phyloP scores from a whole-genome alignment of 1,140 invertebrate genomes.

The Drosophila malerkotliana region DNA sequence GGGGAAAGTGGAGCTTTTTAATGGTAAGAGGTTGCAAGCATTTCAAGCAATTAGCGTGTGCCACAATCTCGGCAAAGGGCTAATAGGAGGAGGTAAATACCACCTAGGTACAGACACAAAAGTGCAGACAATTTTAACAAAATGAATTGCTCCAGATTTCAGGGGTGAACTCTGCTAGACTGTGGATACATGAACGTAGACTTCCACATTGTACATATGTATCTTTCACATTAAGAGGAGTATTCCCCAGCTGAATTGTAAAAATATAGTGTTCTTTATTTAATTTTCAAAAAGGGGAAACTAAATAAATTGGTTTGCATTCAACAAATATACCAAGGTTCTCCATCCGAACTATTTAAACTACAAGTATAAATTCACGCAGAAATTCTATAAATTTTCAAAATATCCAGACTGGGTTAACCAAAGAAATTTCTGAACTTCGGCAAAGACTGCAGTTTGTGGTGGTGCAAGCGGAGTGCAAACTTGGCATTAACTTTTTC shows the following conservation, averaged over 20 bases:
- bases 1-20: slow-evolving; percentile 5
- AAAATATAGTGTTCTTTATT: too few relatives aligned
- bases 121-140: slow-evolving; percentile 42
- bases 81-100: slow-evolving; percentile 63
- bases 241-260: not conserved
- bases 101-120: slow-evolving; percentile 46
- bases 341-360: not conserved
- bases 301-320: not conserved
- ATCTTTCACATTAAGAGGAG: not conserved
- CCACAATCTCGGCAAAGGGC: slow-evolving; percentile 69
- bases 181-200: not conserved
- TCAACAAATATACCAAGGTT: not conserved
- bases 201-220: not conserved
- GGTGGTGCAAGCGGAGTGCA: slow-evolving; percentile 17
- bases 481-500: slow-evolving; percentile 71
- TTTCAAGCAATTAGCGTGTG: slow-evolving; percentile 77
- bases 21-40: slow-evolving; percentile 45
- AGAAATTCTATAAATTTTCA: slow-evolving; percentile 6
- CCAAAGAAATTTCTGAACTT: slow-evolving; percentile 3
- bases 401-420: slow-evolving; percentile 8
- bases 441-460: slow-evolving; percentile 30
- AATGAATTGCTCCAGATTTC: slow-evolving; percentile 46
- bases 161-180: not conserved
- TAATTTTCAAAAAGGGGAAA: too few relatives aligned
- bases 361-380: not conserved